phyloP scores from a whole-genome alignment of 2,797 vertebrate species.

The Syngnathus acus region DNA sequence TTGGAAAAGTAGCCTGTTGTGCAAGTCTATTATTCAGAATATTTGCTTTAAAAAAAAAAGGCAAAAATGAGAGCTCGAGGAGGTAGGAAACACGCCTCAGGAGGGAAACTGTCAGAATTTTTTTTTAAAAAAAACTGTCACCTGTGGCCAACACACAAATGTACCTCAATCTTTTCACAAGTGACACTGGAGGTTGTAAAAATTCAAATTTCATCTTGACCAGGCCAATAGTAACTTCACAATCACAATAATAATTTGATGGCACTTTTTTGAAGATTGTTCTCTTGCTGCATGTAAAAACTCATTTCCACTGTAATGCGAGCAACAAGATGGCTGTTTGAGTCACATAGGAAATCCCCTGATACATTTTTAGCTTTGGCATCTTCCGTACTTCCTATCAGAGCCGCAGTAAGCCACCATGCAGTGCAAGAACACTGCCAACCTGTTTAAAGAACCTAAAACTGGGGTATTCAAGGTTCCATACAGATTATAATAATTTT shows the following conservation, averaged over 20 bases:
- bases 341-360: conserved; percentile 62
- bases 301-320: conserved; percentile 13
- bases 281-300: too few relatives aligned
- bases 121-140: too few relatives aligned
- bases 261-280: too few relatives aligned
- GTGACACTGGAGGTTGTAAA: neutral
- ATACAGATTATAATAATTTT: neutral
- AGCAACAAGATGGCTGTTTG: conserved; percentile 45
- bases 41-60: conserved; percentile 41
- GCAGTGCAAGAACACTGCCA: neutral
- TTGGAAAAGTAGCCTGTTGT: conserved; percentile 20
- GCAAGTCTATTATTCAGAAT: conserved; percentile 32
- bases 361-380: conserved; percentile 42
- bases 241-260: neutral
- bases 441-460: neutral
- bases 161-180: neutral
- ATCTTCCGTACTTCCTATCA: conserved; percentile 31
- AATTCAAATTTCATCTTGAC: neutral
- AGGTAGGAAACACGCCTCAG: conserved; percentile 20
- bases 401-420: conserved; percentile 7
- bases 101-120: conserved; percentile 16
- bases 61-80: conserved; percentile 5
- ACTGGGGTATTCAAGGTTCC: neutral
- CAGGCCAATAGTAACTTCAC: neutral
- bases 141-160: neutral